phyloP scores from a whole-genome alignment of 2,888 invertebrate species.

The Bembecia ichneumoniformis region DNA sequence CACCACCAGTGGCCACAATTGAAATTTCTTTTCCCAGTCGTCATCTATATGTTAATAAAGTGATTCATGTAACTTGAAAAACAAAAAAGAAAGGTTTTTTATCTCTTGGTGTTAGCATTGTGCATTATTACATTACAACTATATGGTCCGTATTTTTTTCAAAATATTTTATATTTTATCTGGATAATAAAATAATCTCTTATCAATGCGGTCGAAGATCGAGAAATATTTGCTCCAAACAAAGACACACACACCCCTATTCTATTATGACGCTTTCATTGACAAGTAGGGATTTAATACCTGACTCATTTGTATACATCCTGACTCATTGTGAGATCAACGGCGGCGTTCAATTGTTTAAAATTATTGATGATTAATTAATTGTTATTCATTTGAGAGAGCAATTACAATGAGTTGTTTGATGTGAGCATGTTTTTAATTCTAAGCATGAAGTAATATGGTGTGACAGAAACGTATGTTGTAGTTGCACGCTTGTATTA shows the following conservation, averaged over 20 bases:
- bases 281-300: slow-evolving; percentile 13
- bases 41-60: too few species aligned
- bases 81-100: too few species aligned
- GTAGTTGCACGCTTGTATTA: slow-evolving; percentile 5
- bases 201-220: too few species aligned
- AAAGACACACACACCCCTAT: slow-evolving; percentile 41
- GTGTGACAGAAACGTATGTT: slow-evolving; percentile 10
- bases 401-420: slow-evolving; percentile 1
- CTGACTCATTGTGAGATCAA: slow-evolving; percentile 31
- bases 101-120: too few species aligned
- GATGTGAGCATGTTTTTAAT: background rate
- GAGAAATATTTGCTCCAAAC: slow-evolving; percentile 16
- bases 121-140: too few species aligned
- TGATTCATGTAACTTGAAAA: too few species aligned
- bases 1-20: too few species aligned
- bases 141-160: too few species aligned
- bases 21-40: too few species aligned
- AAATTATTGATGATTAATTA: slow-evolving; percentile 37
- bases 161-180: too few species aligned
- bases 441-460: slow-evolving; percentile 4
- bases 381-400: slow-evolving; percentile 8
- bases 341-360: slow-evolving; percentile 18
- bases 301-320: slow-evolving; percentile 25
- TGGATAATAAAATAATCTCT: too few species aligned
- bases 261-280: slow-evolving; percentile 16